Conservation (phyloP, 2,888 invertebrate genomes). For the Acronicta psi region DNA sequence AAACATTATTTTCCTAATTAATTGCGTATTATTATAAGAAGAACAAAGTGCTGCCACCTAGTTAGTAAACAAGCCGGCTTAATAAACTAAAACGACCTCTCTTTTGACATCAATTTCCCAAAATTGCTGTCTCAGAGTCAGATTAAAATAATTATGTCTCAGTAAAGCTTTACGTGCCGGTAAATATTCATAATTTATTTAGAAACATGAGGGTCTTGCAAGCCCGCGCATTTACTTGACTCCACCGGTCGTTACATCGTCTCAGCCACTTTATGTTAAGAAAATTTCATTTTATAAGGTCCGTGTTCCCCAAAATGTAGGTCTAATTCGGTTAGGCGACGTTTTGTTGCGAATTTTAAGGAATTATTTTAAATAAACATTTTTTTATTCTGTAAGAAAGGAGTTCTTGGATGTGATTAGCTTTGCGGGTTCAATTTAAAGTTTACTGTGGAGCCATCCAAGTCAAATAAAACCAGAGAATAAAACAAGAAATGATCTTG, state of each 20-base stretch:
- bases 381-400: conserved; percentile 34
- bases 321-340: conserved; percentile 71
- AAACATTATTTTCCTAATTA: conserved; percentile 27
- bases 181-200: conserved; percentile 87
- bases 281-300: conserved; percentile 81
- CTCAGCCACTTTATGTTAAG: conserved; percentile 79
- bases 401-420: conserved; percentile 48
- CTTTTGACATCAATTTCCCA: conserved; percentile 77
- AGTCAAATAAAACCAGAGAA: conserved; percentile 48
- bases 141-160: conserved; percentile 85
- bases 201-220: conserved; percentile 79
- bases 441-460: conserved; percentile 40
- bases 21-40: conserved; percentile 27
- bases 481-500: conserved; percentile 43
- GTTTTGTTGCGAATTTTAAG: conserved; percentile 62
- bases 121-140: conserved; percentile 79
- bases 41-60: conserved; percentile 39
- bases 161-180: conserved; percentile 81
- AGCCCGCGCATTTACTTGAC: conserved; percentile 70
- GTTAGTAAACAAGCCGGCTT: conserved; percentile 40
- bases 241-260: conserved; percentile 72
- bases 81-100: conserved; percentile 63
- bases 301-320: conserved; percentile 73
- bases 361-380: conserved; percentile 57
- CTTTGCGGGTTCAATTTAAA: conserved; percentile 39